Conservation (phyloP, 2,113 vertebrate species). For the Trinectes maculatus region DNA sequence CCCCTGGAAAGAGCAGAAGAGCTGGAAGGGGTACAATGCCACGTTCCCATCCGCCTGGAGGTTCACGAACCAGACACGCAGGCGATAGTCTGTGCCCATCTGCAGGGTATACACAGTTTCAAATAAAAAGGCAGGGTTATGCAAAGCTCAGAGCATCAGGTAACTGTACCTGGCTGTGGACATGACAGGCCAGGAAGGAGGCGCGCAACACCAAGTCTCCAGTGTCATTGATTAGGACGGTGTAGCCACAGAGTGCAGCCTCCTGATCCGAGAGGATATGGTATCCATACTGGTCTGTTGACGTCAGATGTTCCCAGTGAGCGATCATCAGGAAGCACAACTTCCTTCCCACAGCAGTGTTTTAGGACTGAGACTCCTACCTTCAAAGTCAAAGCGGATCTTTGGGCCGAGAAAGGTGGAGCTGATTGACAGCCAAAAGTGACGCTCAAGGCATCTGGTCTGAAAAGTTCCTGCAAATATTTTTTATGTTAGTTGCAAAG, state of each 20-base stretch:
- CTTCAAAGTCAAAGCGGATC: slow-evolving; percentile 61
- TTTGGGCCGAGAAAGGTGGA: slow-evolving; percentile 38
- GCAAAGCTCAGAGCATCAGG: neutral
- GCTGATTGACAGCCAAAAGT: slow-evolving; percentile 65
- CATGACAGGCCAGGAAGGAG: slow-evolving; percentile 72
- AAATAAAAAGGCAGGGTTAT: neutral
- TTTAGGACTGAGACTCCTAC: slow-evolving; percentile 14
- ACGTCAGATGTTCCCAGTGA: slow-evolving; percentile 7
- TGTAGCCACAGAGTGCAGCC: slow-evolving; percentile 68
- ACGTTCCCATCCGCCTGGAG: slow-evolving; percentile 11
- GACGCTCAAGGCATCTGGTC: slow-evolving; percentile 61
- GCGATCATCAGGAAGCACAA: neutral
- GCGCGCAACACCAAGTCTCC: slow-evolving; percentile 65
- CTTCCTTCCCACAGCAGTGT: too few relatives aligned
- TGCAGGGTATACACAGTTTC: slow-evolving; percentile 16
- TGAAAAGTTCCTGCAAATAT: slow-evolving; percentile 54
- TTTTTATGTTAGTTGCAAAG: too few relatives aligned
- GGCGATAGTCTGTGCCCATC: slow-evolving; percentile 42
- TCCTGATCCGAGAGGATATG: slow-evolving; percentile 46
- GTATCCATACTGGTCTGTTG: slow-evolving; percentile 49
- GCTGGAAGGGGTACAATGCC: slow-evolving; percentile 42
- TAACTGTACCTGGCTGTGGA: slow-evolving; percentile 45
- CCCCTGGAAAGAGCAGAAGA: slow-evolving; percentile 35
- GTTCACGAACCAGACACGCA: slow-evolving; percentile 61
- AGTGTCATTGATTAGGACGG: slow-evolving; percentile 23